Base-by-base conservation (phyloP, 2,113 vertebrate genomes). In the Sylvilagus bachmani region DNA sequence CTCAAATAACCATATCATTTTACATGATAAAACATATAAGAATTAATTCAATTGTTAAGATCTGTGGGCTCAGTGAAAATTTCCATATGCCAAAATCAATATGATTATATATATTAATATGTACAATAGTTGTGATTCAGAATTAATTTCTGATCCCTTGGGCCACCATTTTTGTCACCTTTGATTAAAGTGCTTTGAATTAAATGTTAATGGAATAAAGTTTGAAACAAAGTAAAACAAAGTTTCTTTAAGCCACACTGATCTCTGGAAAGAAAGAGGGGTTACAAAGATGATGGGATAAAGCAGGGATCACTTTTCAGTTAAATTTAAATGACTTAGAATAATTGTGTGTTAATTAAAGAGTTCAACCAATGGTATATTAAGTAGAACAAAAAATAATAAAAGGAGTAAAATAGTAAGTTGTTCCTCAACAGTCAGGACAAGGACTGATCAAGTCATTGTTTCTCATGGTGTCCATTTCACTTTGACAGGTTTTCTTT, bases 181-280 rank as follows among this genome's bases (percentile, higher is more conserved):
- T 97, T 85, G 92, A 96, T 97, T 93, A 97, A 87, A 95, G 12
- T 96, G 64, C 64, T 24, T 95, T 89, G 27, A 73, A 86, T 93
- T 49, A 93, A 81, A 3, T 94, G 27, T 92, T 97, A 97, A 83
- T 78, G 14, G 0, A 92, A 90, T 91, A 67, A 17, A n/a, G 80
- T 97, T 70, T 94, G 86, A 97, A 85, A 74, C 33, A 86, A 96
- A 29, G 3, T 53, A 96, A 36, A 61, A 58, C 49, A 62, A 89
- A 84, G 14, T 83, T 97, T 96, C 85, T 55, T 95, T 90, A 95
- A 96, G 70, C 53, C 91, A 85, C 74, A 66, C 74, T 89, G 67
- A 55, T 92, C 64, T 86, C 95, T 96, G 61, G 77, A 95, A 95
- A 89, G 86, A 58, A 24, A 78, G 24, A 95, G 25, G 4, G 75